Percentiles rank a stretch among this genome's conserved stretches.
Conservation (phyloP, 1,140 invertebrate species). For the Helicoverpa armigera region DNA sequence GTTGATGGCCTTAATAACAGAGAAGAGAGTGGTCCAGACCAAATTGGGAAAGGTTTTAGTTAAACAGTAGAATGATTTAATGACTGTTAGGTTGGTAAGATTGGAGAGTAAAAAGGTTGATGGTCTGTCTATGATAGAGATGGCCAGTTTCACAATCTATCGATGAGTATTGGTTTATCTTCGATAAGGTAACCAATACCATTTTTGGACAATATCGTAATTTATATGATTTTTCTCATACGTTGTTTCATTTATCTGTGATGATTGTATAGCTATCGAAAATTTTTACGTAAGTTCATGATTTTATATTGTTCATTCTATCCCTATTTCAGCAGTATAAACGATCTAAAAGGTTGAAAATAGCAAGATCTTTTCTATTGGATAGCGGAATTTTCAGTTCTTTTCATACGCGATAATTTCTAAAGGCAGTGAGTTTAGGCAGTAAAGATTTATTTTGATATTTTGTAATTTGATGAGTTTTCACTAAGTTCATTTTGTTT, state of each 20-base stretch:
- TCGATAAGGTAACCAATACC: no score
- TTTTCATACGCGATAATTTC: neutral
- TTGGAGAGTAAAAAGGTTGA: no score
- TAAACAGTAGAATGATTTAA: no score
- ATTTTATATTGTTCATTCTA: neutral
- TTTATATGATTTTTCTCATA: no score
- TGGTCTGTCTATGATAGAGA: no score
- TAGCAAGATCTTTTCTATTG: conserved; percentile 28
- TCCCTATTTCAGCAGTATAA: neutral
- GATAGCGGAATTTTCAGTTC: conserved; percentile 19
- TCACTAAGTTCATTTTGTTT: no score
- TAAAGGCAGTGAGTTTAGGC: conserved; percentile 16
- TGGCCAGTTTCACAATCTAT: no score
- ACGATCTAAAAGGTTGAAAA: neutral
- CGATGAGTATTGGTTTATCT: no score
- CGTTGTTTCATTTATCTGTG: no score
- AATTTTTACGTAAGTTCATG: no score
- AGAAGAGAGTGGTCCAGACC: neutral
- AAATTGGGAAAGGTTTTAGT: neutral
- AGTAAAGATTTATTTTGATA: neutral
- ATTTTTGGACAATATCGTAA: no score
- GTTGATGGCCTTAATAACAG: neutral
- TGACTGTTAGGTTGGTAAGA: no score
- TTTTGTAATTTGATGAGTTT: neutral
- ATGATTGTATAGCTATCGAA: neutral